These are phyloP conservation scores for Ips typographus DNA, from an alignment of 1,140 invertebrate genomes.

Conservation along the genomic window DNA sequence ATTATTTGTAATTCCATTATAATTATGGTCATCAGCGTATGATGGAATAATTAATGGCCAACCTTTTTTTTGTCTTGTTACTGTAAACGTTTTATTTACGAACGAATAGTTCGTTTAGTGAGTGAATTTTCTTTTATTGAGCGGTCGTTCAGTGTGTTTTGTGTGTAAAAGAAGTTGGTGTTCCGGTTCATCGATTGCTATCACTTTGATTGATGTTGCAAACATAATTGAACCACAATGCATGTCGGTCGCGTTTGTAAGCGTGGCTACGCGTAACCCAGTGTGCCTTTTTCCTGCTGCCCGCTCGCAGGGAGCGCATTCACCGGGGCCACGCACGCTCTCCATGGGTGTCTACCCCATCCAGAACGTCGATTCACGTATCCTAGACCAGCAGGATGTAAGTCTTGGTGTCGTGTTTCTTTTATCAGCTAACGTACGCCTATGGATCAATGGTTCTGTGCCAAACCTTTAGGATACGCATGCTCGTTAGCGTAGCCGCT, in stretches of 20 bases:
- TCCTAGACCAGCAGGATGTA: conserved; percentile 83
- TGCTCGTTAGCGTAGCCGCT: no score
- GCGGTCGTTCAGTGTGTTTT: no score
- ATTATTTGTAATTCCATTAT: no score
- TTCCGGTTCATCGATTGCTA: background rate
- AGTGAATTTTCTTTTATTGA: no score
- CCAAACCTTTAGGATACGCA: background rate
- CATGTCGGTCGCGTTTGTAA: background rate
- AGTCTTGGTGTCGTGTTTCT: conserved; percentile 56
- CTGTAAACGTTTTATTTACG: no score
- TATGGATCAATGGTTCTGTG: no score
- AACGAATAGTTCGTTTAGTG: no score
- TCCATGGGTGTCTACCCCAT: conserved; percentile 86
- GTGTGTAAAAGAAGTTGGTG: background rate
- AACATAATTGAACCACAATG: background rate
- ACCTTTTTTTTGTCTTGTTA: conserved; percentile 23
- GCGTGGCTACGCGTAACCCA: conserved; percentile 7
- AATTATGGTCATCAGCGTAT: background rate
- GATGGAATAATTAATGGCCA: conserved; percentile 18
- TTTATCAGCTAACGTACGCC: background rate
- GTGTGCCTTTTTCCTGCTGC: conserved; percentile 57
- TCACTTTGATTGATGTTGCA: conserved; percentile 14
- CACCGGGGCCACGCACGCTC: conserved; percentile 80
- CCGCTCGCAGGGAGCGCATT: conserved; percentile 74
- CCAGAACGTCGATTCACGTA: conserved; percentile 80